phyloP scores from a whole-genome alignment of 1,140 invertebrate genomes.

The Eriosoma lanigerum region DNA sequence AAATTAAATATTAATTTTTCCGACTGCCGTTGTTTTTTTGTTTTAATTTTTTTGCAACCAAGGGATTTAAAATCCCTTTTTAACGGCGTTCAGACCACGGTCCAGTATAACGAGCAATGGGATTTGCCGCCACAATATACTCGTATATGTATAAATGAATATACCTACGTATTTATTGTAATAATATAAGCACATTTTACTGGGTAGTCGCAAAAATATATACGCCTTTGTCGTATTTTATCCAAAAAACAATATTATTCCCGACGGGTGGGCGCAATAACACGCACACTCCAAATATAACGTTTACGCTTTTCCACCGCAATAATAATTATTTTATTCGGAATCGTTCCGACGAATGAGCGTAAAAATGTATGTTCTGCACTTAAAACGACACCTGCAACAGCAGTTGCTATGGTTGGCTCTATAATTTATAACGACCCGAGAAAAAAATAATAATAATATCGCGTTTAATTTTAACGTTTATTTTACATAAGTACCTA shows the following conservation, averaged over 20 bases:
- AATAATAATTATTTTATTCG: not conserved
- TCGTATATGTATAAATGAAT: no score
- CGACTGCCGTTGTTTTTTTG: constrained; percentile 32
- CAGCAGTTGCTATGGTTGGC: no score
- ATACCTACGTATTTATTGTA: not conserved
- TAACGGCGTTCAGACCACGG: constrained; percentile 21
- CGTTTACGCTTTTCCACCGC: not conserved
- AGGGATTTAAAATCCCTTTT: constrained; percentile 48
- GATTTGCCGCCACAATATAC: not conserved
- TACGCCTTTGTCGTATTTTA: not conserved
- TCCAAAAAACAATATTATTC: constrained; percentile 23
- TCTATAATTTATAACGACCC: not conserved
- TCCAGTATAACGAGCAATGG: not conserved
- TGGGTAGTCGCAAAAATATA: not conserved
- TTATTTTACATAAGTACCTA: no score
- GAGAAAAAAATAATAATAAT: no score
- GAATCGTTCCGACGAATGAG: no score
- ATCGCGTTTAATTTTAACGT: no score
- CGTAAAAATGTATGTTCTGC: not conserved
- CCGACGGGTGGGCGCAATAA: not conserved
- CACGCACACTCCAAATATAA: not conserved
- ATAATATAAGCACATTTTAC: not conserved
- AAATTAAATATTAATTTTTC: constrained; percentile 51
- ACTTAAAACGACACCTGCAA: not conserved
- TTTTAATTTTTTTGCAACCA: not conserved